Conservation (phyloP, 1,140 invertebrate species). For the Littorina saxatilis region DNA sequence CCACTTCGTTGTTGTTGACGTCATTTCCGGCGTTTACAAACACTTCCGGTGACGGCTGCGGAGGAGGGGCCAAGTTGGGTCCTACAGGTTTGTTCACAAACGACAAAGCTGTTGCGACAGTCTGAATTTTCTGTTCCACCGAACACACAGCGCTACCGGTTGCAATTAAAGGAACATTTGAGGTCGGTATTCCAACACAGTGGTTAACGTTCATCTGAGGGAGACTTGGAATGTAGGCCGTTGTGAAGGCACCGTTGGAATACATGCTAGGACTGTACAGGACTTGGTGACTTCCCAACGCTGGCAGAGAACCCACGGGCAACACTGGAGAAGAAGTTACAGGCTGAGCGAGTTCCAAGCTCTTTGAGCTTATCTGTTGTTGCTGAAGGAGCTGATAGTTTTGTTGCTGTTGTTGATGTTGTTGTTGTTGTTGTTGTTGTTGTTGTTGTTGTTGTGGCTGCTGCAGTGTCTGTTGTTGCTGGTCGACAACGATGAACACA, state of each 20-base stretch:
- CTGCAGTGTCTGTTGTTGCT: neutral
- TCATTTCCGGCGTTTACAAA: neutral
- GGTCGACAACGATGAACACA: slow-evolving; percentile 31
- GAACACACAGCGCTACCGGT: neutral
- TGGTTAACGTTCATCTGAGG: neutral
- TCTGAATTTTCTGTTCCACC: neutral
- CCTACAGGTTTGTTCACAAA: neutral
- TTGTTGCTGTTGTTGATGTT: neutral
- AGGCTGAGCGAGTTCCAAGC: neutral
- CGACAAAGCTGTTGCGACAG: neutral
- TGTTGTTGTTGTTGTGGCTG: neutral
- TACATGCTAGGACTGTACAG: slow-evolving; percentile 1
- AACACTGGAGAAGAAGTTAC: neutral
- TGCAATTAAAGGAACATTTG: neutral
- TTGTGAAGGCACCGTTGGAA: neutral
- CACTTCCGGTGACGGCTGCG: neutral
- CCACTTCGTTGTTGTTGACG: slow-evolving; percentile 23
- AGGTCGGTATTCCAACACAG: neutral
- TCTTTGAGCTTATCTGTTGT: neutral
- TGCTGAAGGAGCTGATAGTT: no score
- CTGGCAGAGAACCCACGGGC: neutral
- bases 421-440: slow-evolving; percentile 1
- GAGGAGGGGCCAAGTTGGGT: neutral
- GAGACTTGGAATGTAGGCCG: neutral
- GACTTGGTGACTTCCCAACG: neutral